phyloP scores from a whole-genome alignment of 2,888 invertebrate species.

The Apodemia zela region DNA sequence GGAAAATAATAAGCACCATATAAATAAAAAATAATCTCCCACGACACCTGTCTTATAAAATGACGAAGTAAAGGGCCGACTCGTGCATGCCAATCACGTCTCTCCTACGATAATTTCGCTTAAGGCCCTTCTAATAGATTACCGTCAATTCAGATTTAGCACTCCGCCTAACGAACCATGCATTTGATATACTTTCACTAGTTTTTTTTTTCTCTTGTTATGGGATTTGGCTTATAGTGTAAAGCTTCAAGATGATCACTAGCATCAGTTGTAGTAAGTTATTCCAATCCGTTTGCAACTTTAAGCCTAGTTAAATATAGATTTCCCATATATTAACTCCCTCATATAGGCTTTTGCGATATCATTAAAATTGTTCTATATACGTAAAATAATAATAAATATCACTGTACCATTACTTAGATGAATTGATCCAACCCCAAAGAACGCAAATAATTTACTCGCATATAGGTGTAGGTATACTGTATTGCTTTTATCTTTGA shows the following conservation, averaged over 20 bases:
- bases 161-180: conserved; percentile 22
- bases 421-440: no score
- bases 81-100: conserved; percentile 54
- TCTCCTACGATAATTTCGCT: conserved; percentile 33
- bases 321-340: no score
- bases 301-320: no score
- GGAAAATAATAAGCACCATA: neutral
- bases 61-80: conserved; percentile 40
- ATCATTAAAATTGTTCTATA: no score
- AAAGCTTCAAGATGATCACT: neutral
- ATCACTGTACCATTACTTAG: no score
- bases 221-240: neutral
- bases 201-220: conserved; percentile 20
- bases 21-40: conserved; percentile 38
- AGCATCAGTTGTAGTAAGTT: no score
- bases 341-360: no score
- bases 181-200: conserved; percentile 10
- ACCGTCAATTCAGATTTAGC: conserved; percentile 25
- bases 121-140: conserved; percentile 30
- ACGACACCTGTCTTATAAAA: conserved; percentile 43
- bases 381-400: no score
- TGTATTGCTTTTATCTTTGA: no score
- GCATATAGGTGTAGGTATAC: no score
- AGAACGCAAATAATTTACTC: no score
- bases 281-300: no score